Evolutionary conservation across 2,888 invertebrate species (phyloP).

Genomic region (Diloba caeruleocephala): DNA sequence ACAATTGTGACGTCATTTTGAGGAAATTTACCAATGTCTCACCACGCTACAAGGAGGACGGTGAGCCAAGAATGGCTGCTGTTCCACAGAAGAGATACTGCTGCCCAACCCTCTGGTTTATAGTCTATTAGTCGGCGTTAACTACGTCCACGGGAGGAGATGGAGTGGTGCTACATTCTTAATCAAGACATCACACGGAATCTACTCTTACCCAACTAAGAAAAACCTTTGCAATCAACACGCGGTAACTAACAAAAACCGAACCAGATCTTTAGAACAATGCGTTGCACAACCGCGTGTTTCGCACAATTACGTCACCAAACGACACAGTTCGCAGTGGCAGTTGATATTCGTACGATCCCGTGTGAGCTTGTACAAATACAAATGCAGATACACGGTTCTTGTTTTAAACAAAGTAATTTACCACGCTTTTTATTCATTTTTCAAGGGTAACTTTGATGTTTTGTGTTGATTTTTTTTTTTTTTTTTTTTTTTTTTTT

Average conservation of each 20-base stretch:
- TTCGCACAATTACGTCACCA: conserved; percentile 58
- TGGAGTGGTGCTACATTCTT: too few species aligned
- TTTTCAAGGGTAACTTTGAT: conserved; percentile 48
- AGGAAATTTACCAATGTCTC: too few species aligned
- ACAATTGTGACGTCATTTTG: too few species aligned
- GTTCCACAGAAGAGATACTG: too few species aligned
- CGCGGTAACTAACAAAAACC: conserved; percentile 47
- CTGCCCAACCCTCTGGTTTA: too few species aligned
- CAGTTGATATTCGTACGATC: conserved; percentile 39
- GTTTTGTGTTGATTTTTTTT: conserved; percentile 40
- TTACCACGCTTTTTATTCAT: conserved; percentile 41
- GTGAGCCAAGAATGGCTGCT: too few species aligned
- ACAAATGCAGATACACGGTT: conserved; percentile 28
- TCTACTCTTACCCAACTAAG: conserved; percentile 6
- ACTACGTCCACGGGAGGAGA: too few species aligned
- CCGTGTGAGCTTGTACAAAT: conserved; percentile 48
- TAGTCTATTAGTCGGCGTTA: too few species aligned
- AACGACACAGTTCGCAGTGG: conserved; percentile 36
- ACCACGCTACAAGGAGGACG: too few species aligned
- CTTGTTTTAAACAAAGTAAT: conserved; percentile 41
- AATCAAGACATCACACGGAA: too few species aligned
- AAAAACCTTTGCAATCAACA: conserved; percentile 37
- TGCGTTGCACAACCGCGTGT: conserved; percentile 52
- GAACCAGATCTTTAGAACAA: conserved; percentile 58
- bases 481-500: too few species aligned